Base-by-base conservation (phyloP, 1,140 invertebrate species). In the Arion vulgaris region DNA sequence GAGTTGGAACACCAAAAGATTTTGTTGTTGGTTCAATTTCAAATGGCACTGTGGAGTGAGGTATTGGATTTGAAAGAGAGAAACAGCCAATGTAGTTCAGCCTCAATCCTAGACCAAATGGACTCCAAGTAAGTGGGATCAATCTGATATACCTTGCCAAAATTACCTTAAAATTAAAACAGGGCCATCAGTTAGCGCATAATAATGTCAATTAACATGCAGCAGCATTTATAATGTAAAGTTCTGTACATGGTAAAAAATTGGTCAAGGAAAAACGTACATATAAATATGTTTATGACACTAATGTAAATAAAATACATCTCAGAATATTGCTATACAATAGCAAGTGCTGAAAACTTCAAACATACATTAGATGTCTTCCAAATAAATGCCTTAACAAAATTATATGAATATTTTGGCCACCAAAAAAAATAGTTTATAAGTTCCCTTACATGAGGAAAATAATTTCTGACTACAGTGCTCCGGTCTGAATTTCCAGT, bases 71-170 rank as follows among this genome's bases (percentile, higher is more conserved):
- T 26, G 49, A 15, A 28, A 17, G n/a, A 19, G 68, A 28, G 66
- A 80, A 83, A 73, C 87, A 88, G 0, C 84, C 85, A 51, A 88
- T 78, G 19, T 88, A 57, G 71, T 87, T 86, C 41, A 89, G 81
- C 38, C 88, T 80, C 53, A 89, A 34, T 36, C 79, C 88, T 32
- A 83, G 72, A 0, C 87, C 86, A 32, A 26, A 71, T 0, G 83
- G 74, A 17, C 80, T 66, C 77, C 84, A 85, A 19, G 81, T 77
- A 0, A 86, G 38, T 11, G 85, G 85, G 7, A 81, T 62, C 17
- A 88, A 79, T 13, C 85, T 76, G 11, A 88, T 49, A 83, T 83
- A 89, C 23, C 85, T 81, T 19, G 86, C 86, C 28, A 66, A 73
- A 9, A 88, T 39, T 17, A 32, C 66, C 57, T 41, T 57, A 23